A percentile compares a stretch with the other conserved stretches of the same genome.
phyloP scores from a whole-genome alignment of 2,797 vertebrate species.

The Sebastes glaucus region DNA sequence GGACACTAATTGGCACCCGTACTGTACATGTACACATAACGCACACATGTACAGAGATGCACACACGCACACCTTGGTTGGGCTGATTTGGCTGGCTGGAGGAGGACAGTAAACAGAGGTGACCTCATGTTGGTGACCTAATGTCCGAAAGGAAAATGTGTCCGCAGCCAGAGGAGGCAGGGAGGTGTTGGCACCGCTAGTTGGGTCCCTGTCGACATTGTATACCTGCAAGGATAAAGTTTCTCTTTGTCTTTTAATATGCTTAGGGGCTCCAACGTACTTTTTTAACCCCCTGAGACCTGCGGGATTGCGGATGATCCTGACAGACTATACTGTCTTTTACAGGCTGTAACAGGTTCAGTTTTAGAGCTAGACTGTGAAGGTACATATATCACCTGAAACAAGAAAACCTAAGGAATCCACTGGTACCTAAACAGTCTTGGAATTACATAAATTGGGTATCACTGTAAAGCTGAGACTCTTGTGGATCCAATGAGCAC shows the following conservation, averaged over 20 bases:
- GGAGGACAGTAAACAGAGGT: conserved; percentile 45
- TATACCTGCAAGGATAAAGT: not conserved
- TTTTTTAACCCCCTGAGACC: too few relatives aligned
- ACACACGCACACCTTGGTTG: not conserved
- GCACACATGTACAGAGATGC: not conserved
- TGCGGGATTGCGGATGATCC: too few relatives aligned
- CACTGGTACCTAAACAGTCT: too few relatives aligned
- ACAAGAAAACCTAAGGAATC: too few relatives aligned
- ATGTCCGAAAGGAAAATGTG: conserved; percentile 47
- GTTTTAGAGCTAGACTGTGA: too few relatives aligned
- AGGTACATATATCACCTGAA: too few relatives aligned
- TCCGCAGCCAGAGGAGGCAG: not conserved
- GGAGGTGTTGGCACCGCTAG: not conserved
- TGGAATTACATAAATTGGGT: too few relatives aligned
- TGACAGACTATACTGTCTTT: too few relatives aligned
- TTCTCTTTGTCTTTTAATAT: not conserved
- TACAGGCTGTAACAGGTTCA: too few relatives aligned
- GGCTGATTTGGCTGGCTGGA: conserved; percentile 19
- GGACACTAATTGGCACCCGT: conserved; percentile 51
- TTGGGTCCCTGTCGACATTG: not conserved
- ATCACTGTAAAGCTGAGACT: too few relatives aligned
- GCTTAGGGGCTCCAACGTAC: rapidly evolving
- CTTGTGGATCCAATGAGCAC: too few relatives aligned
- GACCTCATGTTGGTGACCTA: conserved; percentile 68
- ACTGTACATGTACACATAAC: conserved; percentile 26